Base-by-base conservation (phyloP, 30 jellyfish, hydroid and myxozoan species). In the Mastigias papua region DNA sequence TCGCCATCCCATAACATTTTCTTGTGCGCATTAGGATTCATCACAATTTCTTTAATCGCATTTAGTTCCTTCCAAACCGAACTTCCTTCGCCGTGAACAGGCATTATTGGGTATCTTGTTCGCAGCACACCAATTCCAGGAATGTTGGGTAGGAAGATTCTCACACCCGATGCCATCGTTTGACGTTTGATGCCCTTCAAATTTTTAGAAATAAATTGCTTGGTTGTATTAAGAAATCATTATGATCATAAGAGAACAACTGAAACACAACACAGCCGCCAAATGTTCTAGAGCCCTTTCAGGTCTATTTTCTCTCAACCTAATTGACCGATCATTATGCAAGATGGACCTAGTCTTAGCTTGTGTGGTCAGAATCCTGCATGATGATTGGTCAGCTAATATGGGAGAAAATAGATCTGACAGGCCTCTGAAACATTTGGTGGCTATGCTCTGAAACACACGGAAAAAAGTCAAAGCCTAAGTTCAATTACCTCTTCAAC, bases 31-130 rank as follows among this genome's bases (percentile, higher is more conserved):
- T 72, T 57, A 32, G 93, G 97, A 64, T 93, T 74, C 97, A 94
- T 84, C 27, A 89, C 91, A 29, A 86, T 71, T 37, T 88, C 98
- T 69, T 78, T 83, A 22, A 94, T 27, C 0, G 98, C 98, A 62
- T 94, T 89, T 34, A 94, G 72, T 54, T 94, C 98, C 84, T 94
- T 94, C 98, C 98, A 94, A 9, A 89, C 98, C 28, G 98, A 68
- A 42, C 96, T 31, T 20, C 98, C 97, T 84, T 94, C 98, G 10
- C 98, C 98, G 62, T 94, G 98, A 26, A 94, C 92, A 0, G 98
- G 98, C 93, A 94, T 81, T 32, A 94, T 89, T 22, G 98, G 98
- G 74, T 82, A 94, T 27, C 98, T 67, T 42, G 91, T 95, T 58
- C 98, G 66, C 69, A 94, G 75, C 35, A 84, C 86, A 9, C 98